Conservation (phyloP, 2,888 invertebrate genomes). For the Protodeltote pygarga region DNA sequence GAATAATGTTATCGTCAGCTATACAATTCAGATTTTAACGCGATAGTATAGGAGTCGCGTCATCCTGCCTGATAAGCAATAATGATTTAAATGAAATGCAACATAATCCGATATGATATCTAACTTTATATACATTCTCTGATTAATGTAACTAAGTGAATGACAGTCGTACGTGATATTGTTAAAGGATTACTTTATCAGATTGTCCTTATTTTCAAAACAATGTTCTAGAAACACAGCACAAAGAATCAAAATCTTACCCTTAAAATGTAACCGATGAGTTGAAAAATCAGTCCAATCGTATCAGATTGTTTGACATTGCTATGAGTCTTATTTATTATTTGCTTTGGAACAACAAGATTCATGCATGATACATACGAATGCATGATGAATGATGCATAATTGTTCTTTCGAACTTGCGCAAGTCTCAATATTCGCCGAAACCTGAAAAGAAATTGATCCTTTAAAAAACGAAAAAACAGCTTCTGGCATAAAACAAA, state of each 20-base stretch:
- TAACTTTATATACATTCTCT: slow-evolving; percentile 26
- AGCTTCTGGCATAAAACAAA: slow-evolving; percentile 4
- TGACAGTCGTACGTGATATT: slow-evolving; percentile 24
- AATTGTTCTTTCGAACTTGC: too few species aligned
- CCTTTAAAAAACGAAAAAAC: slow-evolving; percentile 2
- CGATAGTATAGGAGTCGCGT: background rate
- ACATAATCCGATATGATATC: slow-evolving; percentile 33
- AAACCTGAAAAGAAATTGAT: slow-evolving; percentile 1
- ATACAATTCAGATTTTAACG: background rate
- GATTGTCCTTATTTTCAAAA: slow-evolving; percentile 8
- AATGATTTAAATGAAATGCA: slow-evolving; percentile 24
- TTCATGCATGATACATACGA: too few species aligned
- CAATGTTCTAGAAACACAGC: slow-evolving; percentile 1
- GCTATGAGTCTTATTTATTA: slow-evolving; percentile 23
- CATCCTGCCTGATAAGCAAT: background rate
- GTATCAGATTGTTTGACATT: too few species aligned
- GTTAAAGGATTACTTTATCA: slow-evolving; percentile 33
- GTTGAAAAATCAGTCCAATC: too few species aligned
- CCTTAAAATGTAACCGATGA: background rate
- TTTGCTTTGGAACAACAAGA: slow-evolving; percentile 23
- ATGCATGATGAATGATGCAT: too few species aligned
- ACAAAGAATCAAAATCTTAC: background rate
- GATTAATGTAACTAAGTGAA: slow-evolving; percentile 25
- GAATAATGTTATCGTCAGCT: background rate
- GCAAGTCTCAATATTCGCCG: too few species aligned